Conservation (phyloP, 2,888 invertebrate species). For the Epinotia nisella region DNA sequence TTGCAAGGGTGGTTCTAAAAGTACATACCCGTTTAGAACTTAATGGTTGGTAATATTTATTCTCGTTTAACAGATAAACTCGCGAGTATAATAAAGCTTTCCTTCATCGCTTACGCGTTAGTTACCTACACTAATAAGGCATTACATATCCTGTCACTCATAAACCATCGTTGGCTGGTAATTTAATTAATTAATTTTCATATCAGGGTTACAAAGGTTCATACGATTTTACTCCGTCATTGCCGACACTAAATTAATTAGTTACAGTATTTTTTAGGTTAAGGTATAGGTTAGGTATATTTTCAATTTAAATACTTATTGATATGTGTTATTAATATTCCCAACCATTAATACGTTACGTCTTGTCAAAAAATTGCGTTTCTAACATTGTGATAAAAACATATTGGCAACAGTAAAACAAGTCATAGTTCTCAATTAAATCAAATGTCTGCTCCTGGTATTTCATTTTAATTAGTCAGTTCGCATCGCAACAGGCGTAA, state of each 20-base stretch:
- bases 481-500: constrained; percentile 76
- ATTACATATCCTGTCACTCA: constrained; percentile 2
- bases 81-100: constrained; percentile 17
- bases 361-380: too few species aligned
- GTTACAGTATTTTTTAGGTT: too few species aligned
- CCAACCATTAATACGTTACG: too few species aligned
- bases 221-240: too few species aligned
- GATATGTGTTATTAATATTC: too few species aligned
- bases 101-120: constrained; percentile 4
- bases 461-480: constrained; percentile 73
- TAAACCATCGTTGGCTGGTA: neutral
- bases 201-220: neutral
- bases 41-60: neutral
- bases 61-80: neutral
- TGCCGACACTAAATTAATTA: too few species aligned
- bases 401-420: constrained; percentile 14
- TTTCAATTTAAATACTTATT: too few species aligned
- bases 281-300: too few species aligned
- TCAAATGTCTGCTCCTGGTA: constrained; percentile 69
- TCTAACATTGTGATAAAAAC: neutral
- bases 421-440: constrained; percentile 51
- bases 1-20: neutral
- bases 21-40: neutral
- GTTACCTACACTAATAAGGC: constrained; percentile 22
- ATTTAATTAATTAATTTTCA: neutral